Percentiles rank a stretch among this genome's conserved stretches.
phyloP scores from a whole-genome alignment of 2,797 vertebrate species.

The Jordanella pulchra region DNA sequence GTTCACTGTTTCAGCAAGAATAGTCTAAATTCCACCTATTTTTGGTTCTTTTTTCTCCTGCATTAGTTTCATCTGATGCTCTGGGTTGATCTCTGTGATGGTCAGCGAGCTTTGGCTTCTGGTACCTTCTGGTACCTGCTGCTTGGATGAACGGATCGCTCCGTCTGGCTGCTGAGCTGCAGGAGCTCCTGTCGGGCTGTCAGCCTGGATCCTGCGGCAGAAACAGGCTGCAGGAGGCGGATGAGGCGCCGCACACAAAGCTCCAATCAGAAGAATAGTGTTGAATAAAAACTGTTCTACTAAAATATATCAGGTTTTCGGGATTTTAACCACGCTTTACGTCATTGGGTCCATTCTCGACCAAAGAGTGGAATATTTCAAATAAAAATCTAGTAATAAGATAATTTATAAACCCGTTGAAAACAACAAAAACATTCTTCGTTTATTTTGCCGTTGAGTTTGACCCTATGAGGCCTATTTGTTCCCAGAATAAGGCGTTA shows the following conservation, averaged over 20 bases:
- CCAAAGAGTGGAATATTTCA: background rate
- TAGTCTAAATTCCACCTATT: too few species aligned
- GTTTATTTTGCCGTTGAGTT: background rate
- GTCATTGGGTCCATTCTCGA: background rate
- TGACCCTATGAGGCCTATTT: background rate
- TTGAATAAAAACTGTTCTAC: background rate
- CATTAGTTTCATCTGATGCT: background rate
- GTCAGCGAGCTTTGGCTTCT: constrained; percentile 21
- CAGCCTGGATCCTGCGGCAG: constrained; percentile 21
- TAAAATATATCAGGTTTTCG: too few species aligned
- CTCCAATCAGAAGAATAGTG: background rate
- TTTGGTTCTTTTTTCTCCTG: background rate
- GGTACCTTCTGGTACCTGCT: constrained; percentile 27
- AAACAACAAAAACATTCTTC: background rate
- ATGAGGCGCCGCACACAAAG: constrained; percentile 5
- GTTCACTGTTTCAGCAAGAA: too few species aligned
- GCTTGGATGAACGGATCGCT: constrained; percentile 18
- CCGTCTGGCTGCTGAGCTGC: constrained; percentile 12
- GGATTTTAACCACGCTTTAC: too few species aligned
- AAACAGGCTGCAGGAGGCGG: constrained; percentile 27
- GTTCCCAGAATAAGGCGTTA: background rate
- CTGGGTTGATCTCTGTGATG: background rate
- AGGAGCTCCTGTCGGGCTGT: constrained; percentile 27
- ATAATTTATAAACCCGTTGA: background rate
- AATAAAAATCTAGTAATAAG: background rate